Base-by-base conservation (phyloP, 1,140 invertebrate species). In the Rhagoletis zephyria region DNA sequence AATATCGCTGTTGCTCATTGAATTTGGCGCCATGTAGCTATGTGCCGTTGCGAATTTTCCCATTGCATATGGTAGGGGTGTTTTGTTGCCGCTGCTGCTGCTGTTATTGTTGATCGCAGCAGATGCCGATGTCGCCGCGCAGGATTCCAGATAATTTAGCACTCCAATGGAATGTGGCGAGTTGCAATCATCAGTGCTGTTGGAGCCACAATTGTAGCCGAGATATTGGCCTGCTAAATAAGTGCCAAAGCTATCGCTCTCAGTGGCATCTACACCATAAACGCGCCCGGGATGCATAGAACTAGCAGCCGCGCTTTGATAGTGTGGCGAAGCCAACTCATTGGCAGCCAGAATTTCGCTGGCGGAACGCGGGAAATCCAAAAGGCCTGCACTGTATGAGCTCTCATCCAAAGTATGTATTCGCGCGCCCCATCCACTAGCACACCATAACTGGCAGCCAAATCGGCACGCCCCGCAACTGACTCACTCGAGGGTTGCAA, bases 161-260 rank as follows among this genome's bases (percentile, higher is more conserved):
- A 91, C 91, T 89, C 90, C 91, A 89, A 88, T 92, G 90, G 89
- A 87, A 89, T 91, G 90, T 89, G 74, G 74, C 19, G 30, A 51
- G 59, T 19, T 70, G 16, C 86, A 64, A 19, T 16, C 48, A 40
- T 87, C 48, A 60, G 64, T n/a, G 45, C 16, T 65, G 45, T 42
- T 65, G 45, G 61, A n/a, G 40, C 60, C 65, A 56, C 48, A 87
- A 51, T 59, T 65, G 45, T 64, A 87, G 85, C 10, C n/a, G 16
- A 30, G 63, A 19, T 87, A 48, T 70, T 87, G 85, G 0, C n/a
- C 2, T 3, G 65, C 0, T 40, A n/a, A 3, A 12, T 48, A 56
- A 59, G 30, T 87, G 40, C 16, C 16, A 81, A 56, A 81, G n/a
- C 48, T 81, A 10, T 81, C 74, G 48, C n/a, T 56, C 48, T n/a